A percentile compares a stretch with the other conserved stretches of the same genome.
Conservation (phyloP, 2,888 invertebrate genomes). For the Lycaena phlaeas region DNA sequence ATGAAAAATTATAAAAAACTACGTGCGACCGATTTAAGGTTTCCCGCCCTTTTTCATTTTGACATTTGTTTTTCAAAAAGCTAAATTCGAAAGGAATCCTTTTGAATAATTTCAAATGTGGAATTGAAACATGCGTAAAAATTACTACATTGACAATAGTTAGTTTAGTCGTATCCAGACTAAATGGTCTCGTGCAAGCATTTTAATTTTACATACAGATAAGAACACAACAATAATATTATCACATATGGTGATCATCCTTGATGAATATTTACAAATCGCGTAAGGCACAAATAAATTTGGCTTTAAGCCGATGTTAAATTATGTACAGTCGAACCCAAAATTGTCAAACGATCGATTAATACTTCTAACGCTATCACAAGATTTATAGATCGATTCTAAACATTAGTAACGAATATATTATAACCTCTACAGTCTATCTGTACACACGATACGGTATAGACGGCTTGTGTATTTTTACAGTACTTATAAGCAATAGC, state of each 20-base stretch:
- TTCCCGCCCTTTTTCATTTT: no score
- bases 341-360: slow-evolving; percentile 25
- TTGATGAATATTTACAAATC: slow-evolving; percentile 57
- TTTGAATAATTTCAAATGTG: no score
- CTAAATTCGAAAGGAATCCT: no score
- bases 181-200: slow-evolving; percentile 50
- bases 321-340: slow-evolving; percentile 57
- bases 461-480: not conserved
- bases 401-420: slow-evolving; percentile 3
- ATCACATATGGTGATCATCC: slow-evolving; percentile 52
- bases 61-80: no score
- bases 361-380: slow-evolving; percentile 10
- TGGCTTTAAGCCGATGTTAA: slow-evolving; percentile 48
- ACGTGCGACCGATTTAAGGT: no score
- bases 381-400: not conserved
- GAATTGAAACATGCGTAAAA: slow-evolving; percentile 12
- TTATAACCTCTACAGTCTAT: slow-evolving; percentile 1
- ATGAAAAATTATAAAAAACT: no score
- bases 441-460: not conserved
- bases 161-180: slow-evolving; percentile 39
- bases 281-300: slow-evolving; percentile 58
- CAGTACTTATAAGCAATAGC: no score
- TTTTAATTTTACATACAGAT: slow-evolving; percentile 23
- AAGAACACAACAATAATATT: slow-evolving; percentile 47
- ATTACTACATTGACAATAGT: slow-evolving; percentile 9